Conservation (phyloP, 2,113 vertebrate genomes). For the Tyto alba region DNA sequence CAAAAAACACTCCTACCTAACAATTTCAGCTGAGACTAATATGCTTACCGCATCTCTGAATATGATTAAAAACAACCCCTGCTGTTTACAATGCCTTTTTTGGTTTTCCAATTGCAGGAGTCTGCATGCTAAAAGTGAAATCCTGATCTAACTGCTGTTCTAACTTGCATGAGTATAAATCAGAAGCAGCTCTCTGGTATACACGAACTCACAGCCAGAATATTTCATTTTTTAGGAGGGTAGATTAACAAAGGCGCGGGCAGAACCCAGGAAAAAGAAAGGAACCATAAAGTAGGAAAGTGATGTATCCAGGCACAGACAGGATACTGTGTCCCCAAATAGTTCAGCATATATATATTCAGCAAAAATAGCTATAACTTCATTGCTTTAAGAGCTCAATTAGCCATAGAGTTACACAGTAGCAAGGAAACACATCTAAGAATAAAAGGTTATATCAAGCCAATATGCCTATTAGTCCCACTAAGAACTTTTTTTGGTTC, state of each 20-base stretch:
- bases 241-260: not conserved
- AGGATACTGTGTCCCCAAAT: not conserved
- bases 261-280: not conserved
- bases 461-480: not conserved
- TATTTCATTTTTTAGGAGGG: not conserved
- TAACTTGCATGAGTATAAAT: not conserved
- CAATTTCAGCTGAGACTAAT: not conserved
- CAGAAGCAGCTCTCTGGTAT: not conserved
- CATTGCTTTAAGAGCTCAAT: not conserved
- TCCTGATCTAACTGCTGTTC: not conserved
- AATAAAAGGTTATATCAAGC: not conserved
- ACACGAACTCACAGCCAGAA: not conserved
- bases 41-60: not conserved
- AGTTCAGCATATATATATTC: not conserved
- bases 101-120: not conserved
- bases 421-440: not conserved
- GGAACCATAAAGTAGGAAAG: not conserved
- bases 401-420: not conserved
- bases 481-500: not conserved
- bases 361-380: constrained; percentile 29
- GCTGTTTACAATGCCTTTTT: not conserved
- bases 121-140: not conserved
- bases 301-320: not conserved
- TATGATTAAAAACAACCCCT: not conserved
- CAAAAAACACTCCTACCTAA: not conserved